These are phyloP conservation scores for Tympanoctomys barrerae DNA, from an alignment of 2,797 vertebrate genomes.

Conservation along the genomic window DNA sequence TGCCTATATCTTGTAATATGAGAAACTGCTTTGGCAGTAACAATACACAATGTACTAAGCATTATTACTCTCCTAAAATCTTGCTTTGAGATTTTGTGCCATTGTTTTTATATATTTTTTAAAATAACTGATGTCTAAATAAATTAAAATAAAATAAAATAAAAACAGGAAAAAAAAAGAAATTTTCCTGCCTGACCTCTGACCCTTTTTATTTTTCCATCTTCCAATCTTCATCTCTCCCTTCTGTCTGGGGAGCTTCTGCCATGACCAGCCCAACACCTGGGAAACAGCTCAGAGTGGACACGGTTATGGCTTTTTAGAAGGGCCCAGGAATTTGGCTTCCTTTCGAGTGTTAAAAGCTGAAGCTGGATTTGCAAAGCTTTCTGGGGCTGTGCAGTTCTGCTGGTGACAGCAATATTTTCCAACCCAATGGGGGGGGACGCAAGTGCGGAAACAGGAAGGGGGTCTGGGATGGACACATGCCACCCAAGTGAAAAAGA, in stretches of 20 bases:
- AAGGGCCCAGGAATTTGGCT: background rate
- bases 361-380: background rate
- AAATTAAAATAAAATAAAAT: too few relatives aligned
- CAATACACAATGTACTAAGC: too few relatives aligned
- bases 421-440: background rate
- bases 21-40: too few relatives aligned
- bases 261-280: background rate
- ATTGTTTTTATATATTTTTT: too few relatives aligned
- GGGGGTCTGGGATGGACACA: background rate
- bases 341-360: slow-evolving; percentile 5
- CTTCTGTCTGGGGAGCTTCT: background rate
- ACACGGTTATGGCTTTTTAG: background rate
- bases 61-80: too few relatives aligned
- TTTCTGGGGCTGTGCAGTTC: background rate
- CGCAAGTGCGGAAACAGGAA: background rate
- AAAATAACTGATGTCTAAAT: too few relatives aligned
- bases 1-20: too few relatives aligned
- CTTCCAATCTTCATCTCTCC: background rate
- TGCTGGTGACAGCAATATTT: background rate
- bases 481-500: background rate
- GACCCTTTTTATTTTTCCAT: background rate
- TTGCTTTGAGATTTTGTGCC: too few relatives aligned
- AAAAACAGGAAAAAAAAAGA: too few relatives aligned
- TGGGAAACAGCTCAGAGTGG: background rate
- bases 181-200: background rate